Percentiles rank a stretch among this genome's conserved stretches.
These are phyloP conservation scores for Pyrocoelia pectoralis DNA, from an alignment of 2,888 invertebrate genomes.

Conservation along the genomic window DNA sequence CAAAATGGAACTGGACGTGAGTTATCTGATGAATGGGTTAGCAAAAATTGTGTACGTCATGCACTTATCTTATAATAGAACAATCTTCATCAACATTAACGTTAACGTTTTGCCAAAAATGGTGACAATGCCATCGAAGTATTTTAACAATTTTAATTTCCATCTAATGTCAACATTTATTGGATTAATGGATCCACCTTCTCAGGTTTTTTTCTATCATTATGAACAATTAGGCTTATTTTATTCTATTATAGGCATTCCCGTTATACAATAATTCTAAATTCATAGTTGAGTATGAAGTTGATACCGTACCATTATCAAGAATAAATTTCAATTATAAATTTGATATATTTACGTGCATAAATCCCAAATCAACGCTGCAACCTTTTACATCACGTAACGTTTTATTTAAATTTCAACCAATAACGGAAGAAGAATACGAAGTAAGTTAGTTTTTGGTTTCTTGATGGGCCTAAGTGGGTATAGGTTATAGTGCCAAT, in stretches of 20 bases:
- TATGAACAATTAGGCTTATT: not conserved
- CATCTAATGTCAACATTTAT: constrained; percentile 49
- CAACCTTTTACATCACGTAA: constrained; percentile 46
- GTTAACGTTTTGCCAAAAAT: constrained; percentile 43
- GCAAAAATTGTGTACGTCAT: constrained; percentile 54
- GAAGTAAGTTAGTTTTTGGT: constrained; percentile 45
- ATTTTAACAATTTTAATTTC: constrained; percentile 38
- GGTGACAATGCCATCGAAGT: constrained; percentile 42
- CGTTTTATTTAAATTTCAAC: constrained; percentile 58
- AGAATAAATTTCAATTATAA: constrained; percentile 48
- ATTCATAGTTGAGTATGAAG: constrained; percentile 45
- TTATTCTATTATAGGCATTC: constrained; percentile 46
- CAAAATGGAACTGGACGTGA: constrained; percentile 51
- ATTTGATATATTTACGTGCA: constrained; percentile 53
- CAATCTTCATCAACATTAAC: constrained; percentile 46
- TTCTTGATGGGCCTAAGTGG: not conserved
- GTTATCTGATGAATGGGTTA: constrained; percentile 48
- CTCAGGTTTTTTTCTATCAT: constrained; percentile 21
- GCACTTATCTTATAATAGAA: constrained; percentile 52
- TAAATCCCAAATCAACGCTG: constrained; percentile 52
- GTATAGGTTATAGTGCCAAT: constrained; percentile 35
- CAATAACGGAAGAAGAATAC: constrained; percentile 53
- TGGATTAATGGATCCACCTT: constrained; percentile 48
- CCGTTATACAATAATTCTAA: constrained; percentile 58
- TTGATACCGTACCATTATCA: constrained; percentile 46